Evolutionary conservation across 1,140 invertebrate genomes (phyloP).

Genomic region (Lepidurus packardi): DNA sequence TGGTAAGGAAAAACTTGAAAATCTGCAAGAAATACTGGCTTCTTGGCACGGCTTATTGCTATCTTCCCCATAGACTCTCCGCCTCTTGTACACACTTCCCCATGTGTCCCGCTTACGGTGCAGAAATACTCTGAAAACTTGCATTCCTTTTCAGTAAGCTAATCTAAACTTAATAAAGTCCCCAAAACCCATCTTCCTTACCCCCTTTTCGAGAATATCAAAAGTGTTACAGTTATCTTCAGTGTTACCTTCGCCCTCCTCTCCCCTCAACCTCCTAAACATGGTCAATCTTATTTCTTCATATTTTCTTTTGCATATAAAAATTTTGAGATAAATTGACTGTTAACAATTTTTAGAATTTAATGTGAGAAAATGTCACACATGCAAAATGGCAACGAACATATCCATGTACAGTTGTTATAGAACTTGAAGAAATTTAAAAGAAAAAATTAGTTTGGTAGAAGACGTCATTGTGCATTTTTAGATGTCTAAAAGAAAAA

Average conservation of each 20-base stretch:
- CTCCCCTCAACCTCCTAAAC: too few relatives aligned
- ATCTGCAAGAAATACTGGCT: background rate
- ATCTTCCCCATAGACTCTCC: background rate
- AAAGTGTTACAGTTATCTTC: too few relatives aligned
- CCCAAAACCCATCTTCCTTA: background rate
- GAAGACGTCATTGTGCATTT: background rate
- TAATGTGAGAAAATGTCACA: background rate
- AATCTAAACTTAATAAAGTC: background rate
- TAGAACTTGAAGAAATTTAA: background rate
- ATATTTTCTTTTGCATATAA: too few relatives aligned
- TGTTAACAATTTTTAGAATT: too few relatives aligned
- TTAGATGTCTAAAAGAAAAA: too few relatives aligned
- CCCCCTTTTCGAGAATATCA: background rate
- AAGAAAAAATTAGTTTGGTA: background rate
- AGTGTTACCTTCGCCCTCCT: too few relatives aligned
- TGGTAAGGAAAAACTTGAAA: background rate
- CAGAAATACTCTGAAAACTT: background rate
- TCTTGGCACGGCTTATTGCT: background rate
- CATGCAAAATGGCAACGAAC: constrained; percentile 4
- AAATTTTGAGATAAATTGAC: too few relatives aligned
- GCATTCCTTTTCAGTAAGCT: background rate
- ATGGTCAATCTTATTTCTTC: too few relatives aligned
- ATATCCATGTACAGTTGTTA: constrained; percentile 13
- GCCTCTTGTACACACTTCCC: background rate
- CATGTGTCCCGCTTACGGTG: constrained; percentile 6